Base-by-base conservation (phyloP, 2,888 invertebrate genomes). In the Calameuta pallipes region DNA sequence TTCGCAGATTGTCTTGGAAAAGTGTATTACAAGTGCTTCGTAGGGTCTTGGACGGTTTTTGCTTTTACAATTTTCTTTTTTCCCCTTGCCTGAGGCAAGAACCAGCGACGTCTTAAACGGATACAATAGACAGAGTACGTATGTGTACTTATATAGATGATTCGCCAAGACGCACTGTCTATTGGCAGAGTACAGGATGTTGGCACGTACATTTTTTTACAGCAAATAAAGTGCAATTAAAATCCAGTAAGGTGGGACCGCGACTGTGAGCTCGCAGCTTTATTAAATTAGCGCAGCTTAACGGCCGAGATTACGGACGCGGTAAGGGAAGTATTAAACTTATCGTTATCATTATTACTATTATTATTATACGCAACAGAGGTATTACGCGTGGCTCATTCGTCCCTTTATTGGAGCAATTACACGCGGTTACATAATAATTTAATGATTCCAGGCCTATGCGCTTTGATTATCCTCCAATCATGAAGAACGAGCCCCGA, bases 261-360 rank as follows among this genome's bases (percentile, higher is more conserved):
- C 71, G 71, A 71, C 33, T 34, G 71, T 71, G 9, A 56, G 56
- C 56, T 56, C 56, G 74, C 74, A 76, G 37, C 73, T 82, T 78
- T 79, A 82, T 82, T 81, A 82, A 82, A 81, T 80, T 80, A 80
- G 76, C 76, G 76, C 56, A 71, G 75, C 75, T 70, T 78, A 78
- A 81, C 75, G 75, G 69, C 35, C 70, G 75, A 78, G 80, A 81
- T 80, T 76, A 74, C 75, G 35, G 56, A 37, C 12, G 75, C 80
- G 36, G 30, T 74, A 36, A 35, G 74, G 35, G 74, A 36, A 23
- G 36, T 34, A 74, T 36, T 74, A 74, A 74, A 37, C 31, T 74
- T 74, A 74, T 74, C 30, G 34, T 34, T 74, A 74, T 23, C 36
- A 37, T 74, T 74, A 74, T 35, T 74, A 33, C n/a, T 23, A 34